A percentile compares a stretch with the other conserved stretches of the same genome.
Conservation (phyloP, 2,797 vertebrate genomes). For the Silurus aristotelis region DNA sequence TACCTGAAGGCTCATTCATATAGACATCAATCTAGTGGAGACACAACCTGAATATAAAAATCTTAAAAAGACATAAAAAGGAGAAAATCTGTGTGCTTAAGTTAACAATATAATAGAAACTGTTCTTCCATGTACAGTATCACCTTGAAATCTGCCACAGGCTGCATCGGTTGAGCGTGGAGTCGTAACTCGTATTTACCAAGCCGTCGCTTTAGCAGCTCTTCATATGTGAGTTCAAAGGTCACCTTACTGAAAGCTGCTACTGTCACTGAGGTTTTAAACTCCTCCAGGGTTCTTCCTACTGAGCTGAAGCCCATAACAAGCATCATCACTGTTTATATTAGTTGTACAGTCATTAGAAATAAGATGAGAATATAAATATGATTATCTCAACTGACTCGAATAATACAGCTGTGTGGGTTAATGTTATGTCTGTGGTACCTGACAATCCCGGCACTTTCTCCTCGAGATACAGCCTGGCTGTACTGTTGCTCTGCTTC, state of each 20-base stretch:
- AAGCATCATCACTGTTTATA: not conserved
- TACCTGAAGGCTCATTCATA: constrained; percentile 68
- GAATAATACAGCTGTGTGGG: not conserved
- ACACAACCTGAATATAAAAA: not conserved
- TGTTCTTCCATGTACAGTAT: no score
- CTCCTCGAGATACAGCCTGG: constrained; percentile 70
- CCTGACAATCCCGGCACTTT: constrained; percentile 84
- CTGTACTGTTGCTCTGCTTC: constrained; percentile 78
- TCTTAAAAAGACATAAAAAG: not conserved
- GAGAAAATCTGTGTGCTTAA: no score
- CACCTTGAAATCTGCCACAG: constrained; percentile 87
- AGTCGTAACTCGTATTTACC: constrained; percentile 84
- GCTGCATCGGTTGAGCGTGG: constrained; percentile 81
- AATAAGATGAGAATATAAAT: not conserved
- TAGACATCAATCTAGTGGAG: constrained; percentile 69
- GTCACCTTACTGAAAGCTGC: constrained; percentile 77
- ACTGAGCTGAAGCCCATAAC: constrained; percentile 67
- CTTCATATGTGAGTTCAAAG: constrained; percentile 85
- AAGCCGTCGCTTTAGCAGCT: constrained; percentile 80
- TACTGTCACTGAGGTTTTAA: constrained; percentile 84
- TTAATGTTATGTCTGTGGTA: constrained; percentile 56
- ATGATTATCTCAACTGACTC: no score
- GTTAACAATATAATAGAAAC: no score
- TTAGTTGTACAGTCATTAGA: not conserved
- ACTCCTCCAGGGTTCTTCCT: constrained; percentile 80